Evolutionary conservation across 2,888 invertebrate genomes (phyloP), one percentile per base, ranked within the genome.

Genomic region (Nemoura dubitans): DNA sequence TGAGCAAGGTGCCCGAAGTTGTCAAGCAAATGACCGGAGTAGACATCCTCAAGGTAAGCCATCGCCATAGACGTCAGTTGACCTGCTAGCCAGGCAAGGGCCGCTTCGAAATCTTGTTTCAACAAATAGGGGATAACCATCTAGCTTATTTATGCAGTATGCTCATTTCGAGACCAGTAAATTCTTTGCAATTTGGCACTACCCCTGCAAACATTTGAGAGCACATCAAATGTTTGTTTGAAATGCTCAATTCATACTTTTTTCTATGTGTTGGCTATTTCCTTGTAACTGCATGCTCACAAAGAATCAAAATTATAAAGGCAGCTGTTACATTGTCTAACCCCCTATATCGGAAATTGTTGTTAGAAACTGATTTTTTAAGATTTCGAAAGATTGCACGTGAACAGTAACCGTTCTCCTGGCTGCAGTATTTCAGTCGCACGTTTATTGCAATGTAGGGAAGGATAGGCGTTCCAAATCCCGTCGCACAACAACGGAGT

Each of bases 21-120:
- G 98, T 99, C 78, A 97, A 98, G 91, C 95, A 93, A 83, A 94
- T 99, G 91, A 99, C 99, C 88, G 99, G 99, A 76, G 98, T 99
- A 87, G 98, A 98, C 91, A 97, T 99, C 91, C 93, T 96, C 89
- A 96, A 97, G 95, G 96, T 96, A 93, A 90, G 85, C 26, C 2
- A 1, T n/a, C n/a, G n/a, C n/a, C n/a, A n/a, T n/a, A n/a, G n/a
- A 59, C 59, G 59, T 1, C 59, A n/a, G 30, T 29, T 10, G 21
- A 29, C 26, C 78, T 27, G 10, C 78, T 78, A 78, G 28, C 28
- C 16, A n/a, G 26, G 5, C 10, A 78, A 25, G 10, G 26, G 59
- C 29, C 43, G 43, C 81, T 5, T 14, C 21, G 86, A 59, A 80
- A 84, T 84, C 84, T 84, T 84, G 29, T 84, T 84, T 84, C 84